Evolutionary conservation across 2,113 vertebrate genomes (phyloP), one percentile per base, ranked within the genome.

Genomic region (Porphyrio hochstetteri): DNA sequence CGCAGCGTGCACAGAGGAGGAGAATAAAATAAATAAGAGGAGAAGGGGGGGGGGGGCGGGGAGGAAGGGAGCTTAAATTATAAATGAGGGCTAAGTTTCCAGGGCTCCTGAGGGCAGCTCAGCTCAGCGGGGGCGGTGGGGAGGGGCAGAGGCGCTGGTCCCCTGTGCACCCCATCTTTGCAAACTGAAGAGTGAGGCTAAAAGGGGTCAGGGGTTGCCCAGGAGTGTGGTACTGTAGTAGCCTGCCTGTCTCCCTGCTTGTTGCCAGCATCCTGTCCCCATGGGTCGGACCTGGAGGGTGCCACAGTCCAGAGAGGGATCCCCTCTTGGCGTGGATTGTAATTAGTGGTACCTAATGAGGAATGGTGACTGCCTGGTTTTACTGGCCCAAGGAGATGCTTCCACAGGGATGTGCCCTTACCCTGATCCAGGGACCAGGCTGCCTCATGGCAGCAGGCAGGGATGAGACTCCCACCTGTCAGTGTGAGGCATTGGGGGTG

Each of bases 61-160:
- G 74, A 82, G 63, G 86, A 65, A 90, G 77, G 69, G 65, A 85
- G 53, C 53, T 90, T 97, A 85, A 96, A 97, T 97, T 93, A 96
- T 96, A 94, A 80, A 97, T 92, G 95, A 96, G 79, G 78, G 79
- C 82, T 96, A 96, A 97, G 74, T 92, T 96, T n/a, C 52, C 76
- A 67, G 77, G 63, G 84, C 88, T 91, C 86, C 93, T n/a, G 46
- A 13, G 42, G 88, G 92, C 75, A 76, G 91, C 78, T 35, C 25
- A 17, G 69, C 36, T 61, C 44, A 46, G 44, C 44, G 44, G 44
- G 15, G 52, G 59, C 2, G 0, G 27, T 7, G 75, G 4, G 55
- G 31, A 48, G 76, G 29, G 9, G 14, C 38, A 79, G 84, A 53
- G 50, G 59, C 9, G 5, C 55, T 2, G 3, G 1, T 79, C 69